Evolutionary conservation across 2,113 vertebrate genomes (phyloP), one percentile per base, ranked within the genome.

Genomic region (Aptenodytes forsteri): DNA sequence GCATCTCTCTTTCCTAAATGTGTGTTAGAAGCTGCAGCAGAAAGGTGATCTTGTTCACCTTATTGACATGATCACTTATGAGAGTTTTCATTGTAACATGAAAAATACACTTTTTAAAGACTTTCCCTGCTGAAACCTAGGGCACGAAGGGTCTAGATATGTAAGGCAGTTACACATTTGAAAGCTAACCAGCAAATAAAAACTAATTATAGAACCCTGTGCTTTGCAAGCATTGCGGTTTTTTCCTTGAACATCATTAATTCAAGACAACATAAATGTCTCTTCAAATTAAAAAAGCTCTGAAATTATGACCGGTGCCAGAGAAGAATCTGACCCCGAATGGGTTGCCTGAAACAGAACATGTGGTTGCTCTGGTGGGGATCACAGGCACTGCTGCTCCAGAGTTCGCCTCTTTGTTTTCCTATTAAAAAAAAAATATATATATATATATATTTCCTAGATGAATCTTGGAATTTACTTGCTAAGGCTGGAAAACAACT

Each of bases 281-380:
- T 85, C 19, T 54, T 80, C 49, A 80, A 91, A 85, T 83, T 81
- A n/a, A 87, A 76, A 96, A 92, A 69, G 34, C 44, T 94, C 94
- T 85, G 77, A 87, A 90, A 95, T 85, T 85, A 96, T 70, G 81
- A 80, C 70, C 5, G 3, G 58, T 66, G 81, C 66, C 94, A 96
- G 40, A 83, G 81, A 94, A 89, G 86, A 97, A 97, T 90, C 92
- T 95, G 88, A 95, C 77, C 69, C 49, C 4, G 3, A 83, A 90
- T 26, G 42, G 11, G 50, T 14, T 84, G 46, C 29, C 89, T 95
- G 92, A 93, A 89, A 93, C 2, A 21, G 90, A 94, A 94, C 89
- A 89, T 25, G 23, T 3, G 62, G 62, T 36, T 0, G 0, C 9
- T 8, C 32, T 83, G 71, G 82, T 79, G 71, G 59, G 62, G 79